A percentile compares a stretch with the other conserved stretches of the same genome.
These are phyloP conservation scores for Lochmaea crataegi DNA, from an alignment of 2,888 invertebrate species.

Conservation along the genomic window DNA sequence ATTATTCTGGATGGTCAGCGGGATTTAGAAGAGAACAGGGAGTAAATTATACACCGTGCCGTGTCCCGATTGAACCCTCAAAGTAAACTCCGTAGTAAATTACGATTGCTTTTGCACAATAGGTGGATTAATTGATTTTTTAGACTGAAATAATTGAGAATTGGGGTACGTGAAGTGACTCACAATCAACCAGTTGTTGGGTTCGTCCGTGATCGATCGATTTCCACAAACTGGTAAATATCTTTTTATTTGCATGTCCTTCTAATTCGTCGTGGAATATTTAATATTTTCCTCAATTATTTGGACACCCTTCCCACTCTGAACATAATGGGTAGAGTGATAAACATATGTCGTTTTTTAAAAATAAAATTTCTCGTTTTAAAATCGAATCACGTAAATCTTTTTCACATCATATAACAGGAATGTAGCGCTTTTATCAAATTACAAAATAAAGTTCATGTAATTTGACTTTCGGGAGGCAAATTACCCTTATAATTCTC, in stretches of 20 bases:
- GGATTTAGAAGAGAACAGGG: conserved; percentile 32
- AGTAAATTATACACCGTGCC: conserved; percentile 39
- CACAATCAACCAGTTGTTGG: conserved; percentile 28
- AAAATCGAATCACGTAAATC: conserved; percentile 17
- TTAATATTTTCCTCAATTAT: no score
- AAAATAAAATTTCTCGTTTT: neutral
- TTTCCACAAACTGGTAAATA: conserved; percentile 4
- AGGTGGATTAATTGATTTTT: conserved; percentile 37
- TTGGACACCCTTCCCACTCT: no score
- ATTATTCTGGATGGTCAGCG: conserved; percentile 51
- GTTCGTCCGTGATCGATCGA: conserved; percentile 9
- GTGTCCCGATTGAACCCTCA: conserved; percentile 37
- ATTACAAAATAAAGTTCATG: conserved; percentile 45
- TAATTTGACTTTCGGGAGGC: conserved; percentile 43
- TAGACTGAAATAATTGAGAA: conserved; percentile 36
- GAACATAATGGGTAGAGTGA: no score
- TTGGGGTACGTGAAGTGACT: conserved; percentile 34
- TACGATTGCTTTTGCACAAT: conserved; percentile 42
- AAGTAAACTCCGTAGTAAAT: conserved; percentile 41
- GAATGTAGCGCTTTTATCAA: conserved; percentile 39
- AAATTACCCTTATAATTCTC: conserved; percentile 42
- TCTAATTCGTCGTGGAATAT: no score
- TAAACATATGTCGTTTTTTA: no score
- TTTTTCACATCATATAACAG: conserved; percentile 18
- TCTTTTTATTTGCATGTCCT: neutral